Conservation (phyloP, 64 coral and sea anemone species). For the Pocillopora damicornis region DNA sequence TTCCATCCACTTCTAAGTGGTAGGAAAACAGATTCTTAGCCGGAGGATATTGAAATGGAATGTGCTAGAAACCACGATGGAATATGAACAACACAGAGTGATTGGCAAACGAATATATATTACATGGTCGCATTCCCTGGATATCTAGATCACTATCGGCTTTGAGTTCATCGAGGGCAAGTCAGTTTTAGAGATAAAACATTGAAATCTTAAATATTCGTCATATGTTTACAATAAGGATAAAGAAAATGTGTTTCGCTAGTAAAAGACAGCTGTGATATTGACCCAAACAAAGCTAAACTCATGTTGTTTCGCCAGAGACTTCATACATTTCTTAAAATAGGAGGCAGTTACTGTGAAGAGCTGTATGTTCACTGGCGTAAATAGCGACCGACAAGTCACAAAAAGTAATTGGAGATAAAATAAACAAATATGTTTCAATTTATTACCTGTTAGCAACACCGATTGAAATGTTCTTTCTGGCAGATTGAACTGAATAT, state of each 20-base stretch:
- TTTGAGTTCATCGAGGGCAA: slow-evolving; percentile 6
- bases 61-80: background rate
- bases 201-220: background rate
- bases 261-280: background rate
- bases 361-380: background rate
- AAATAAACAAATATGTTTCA: slow-evolving; percentile 48
- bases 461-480: background rate
- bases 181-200: slow-evolving; percentile 12
- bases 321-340: background rate
- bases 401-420: slow-evolving; percentile 20
- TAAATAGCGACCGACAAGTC: background rate
- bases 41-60: background rate
- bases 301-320: background rate
- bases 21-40: background rate
- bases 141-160: slow-evolving; percentile 30
- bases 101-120: slow-evolving; percentile 10
- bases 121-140: slow-evolving; percentile 28
- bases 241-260: too few species aligned
- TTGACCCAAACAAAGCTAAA: background rate
- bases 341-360: background rate
- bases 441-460: slow-evolving; percentile 25
- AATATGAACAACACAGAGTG: background rate
- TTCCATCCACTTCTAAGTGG: background rate
- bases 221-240: slow-evolving; percentile 24
- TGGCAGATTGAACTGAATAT: background rate